These are phyloP conservation scores for Oreochromis tanganicae DNA, from an alignment of 2,113 vertebrate species.

Conservation along the genomic window DNA sequence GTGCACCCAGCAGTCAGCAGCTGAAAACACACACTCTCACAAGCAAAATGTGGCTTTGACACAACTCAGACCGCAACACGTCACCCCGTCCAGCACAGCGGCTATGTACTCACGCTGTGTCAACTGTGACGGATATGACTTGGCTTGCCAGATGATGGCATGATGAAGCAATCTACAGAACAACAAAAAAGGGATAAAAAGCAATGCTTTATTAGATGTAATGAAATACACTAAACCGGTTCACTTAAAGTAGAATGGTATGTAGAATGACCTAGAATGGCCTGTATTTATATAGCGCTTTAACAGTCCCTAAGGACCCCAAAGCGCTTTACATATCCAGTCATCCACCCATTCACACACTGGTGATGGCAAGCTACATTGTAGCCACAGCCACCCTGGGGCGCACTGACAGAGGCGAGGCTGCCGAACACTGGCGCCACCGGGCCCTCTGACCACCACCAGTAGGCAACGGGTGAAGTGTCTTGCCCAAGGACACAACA, in stretches of 20 bases:
- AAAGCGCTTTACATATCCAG: no score
- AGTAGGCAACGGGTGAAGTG: no score
- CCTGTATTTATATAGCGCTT: no score
- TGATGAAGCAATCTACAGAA: not conserved
- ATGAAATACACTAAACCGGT: fast-evolving
- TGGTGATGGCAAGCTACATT: no score
- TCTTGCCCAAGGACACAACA: no score
- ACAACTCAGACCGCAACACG: constrained; percentile 13
- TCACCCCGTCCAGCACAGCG: not conserved
- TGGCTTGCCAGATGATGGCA: not conserved
- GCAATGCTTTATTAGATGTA: not conserved
- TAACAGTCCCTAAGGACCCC: no score
- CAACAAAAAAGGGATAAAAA: not conserved
- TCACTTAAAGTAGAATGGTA: not conserved
- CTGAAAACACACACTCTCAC: constrained; percentile 34
- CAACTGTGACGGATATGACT: constrained; percentile 2
- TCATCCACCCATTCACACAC: no score
- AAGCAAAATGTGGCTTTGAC: not conserved
- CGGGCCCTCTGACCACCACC: no score
- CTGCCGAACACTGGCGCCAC: no score
- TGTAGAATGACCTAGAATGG: no score
- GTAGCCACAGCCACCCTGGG: no score
- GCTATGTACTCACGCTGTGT: not conserved
- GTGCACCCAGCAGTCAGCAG: constrained; percentile 48
- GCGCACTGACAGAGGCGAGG: no score